A percentile compares a stretch with the other conserved stretches of the same genome.
Evolutionary conservation across 2,113 vertebrate species (phyloP).

Genomic region (Tricholaema leucomelas): DNA sequence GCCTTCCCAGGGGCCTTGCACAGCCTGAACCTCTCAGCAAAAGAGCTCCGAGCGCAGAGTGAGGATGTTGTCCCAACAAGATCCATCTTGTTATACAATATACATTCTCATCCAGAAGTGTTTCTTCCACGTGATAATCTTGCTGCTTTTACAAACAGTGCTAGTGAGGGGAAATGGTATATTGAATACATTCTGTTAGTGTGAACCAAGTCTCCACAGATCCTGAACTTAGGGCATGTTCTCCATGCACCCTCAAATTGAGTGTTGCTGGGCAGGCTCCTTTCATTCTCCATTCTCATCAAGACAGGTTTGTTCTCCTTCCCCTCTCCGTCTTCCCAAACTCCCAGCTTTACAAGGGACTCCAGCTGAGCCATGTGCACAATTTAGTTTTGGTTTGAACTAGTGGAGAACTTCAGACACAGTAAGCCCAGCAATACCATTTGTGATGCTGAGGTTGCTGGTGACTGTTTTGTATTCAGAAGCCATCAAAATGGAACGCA

Average conservation of each 20-base stretch:
- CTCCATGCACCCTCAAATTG: neutral
- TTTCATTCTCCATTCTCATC: no score
- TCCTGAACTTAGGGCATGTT: neutral
- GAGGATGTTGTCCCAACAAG: neutral
- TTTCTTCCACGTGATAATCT: fast-evolving
- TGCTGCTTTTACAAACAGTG: neutral
- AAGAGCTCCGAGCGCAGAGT: neutral
- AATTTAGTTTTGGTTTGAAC: neutral
- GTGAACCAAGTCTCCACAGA: neutral
- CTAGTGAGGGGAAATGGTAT: neutral
- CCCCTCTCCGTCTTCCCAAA: neutral
- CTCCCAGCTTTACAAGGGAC: neutral
- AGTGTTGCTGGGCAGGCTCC: neutral
- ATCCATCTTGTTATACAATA: neutral
- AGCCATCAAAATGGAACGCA: neutral
- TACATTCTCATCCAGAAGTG: neutral
- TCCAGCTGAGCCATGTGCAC: neutral
- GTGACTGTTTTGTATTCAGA: neutral
- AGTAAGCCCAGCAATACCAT: neutral
- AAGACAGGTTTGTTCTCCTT: neutral
- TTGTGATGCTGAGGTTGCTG: neutral
- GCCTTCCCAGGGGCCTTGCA: neutral
- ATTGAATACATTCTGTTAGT: neutral
- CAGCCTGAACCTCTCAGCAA: fast-evolving
- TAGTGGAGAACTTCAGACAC: neutral